A percentile compares a stretch with the other conserved stretches of the same genome.
phyloP scores from a whole-genome alignment of 2,797 vertebrate species.

The Sphenodon punctatus region DNA sequence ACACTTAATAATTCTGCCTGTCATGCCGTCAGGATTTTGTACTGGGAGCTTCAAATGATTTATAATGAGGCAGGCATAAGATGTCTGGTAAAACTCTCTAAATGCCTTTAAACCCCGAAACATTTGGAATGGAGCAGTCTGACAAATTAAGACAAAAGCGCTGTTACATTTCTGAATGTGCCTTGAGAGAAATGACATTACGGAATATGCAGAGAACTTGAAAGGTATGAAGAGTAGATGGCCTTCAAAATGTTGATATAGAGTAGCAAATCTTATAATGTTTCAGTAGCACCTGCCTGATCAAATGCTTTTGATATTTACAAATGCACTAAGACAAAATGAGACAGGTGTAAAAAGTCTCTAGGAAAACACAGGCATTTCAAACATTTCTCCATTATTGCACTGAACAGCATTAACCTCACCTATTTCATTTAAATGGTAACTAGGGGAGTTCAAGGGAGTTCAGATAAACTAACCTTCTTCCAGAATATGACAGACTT shows the following conservation, averaged over 20 bases:
- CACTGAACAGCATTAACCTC: slow-evolving; percentile 62
- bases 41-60: neutral
- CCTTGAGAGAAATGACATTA: neutral
- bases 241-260: neutral
- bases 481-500: slow-evolving; percentile 21
- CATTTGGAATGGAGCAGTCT: slow-evolving; percentile 18
- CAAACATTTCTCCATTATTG: slow-evolving; percentile 60
- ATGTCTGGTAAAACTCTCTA: slow-evolving; percentile 21
- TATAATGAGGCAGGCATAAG: slow-evolving; percentile 1
- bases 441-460: slow-evolving; percentile 56
- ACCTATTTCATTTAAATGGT: slow-evolving; percentile 64
- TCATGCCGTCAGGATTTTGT: slow-evolving; percentile 33
- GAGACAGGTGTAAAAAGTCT: neutral
- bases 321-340: slow-evolving; percentile 53
- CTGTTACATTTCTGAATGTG: slow-evolving; percentile 10
- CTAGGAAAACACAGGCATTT: slow-evolving; percentile 58
- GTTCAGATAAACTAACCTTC: slow-evolving; percentile 44
- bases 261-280: neutral
- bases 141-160: neutral
- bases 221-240: neutral
- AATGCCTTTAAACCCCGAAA: slow-evolving; percentile 15
- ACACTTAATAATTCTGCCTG: slow-evolving; percentile 40
- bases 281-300: neutral
- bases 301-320: neutral
- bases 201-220: neutral